phyloP scores from a whole-genome alignment of 2,888 invertebrate genomes.

The Melolontha melolontha region DNA sequence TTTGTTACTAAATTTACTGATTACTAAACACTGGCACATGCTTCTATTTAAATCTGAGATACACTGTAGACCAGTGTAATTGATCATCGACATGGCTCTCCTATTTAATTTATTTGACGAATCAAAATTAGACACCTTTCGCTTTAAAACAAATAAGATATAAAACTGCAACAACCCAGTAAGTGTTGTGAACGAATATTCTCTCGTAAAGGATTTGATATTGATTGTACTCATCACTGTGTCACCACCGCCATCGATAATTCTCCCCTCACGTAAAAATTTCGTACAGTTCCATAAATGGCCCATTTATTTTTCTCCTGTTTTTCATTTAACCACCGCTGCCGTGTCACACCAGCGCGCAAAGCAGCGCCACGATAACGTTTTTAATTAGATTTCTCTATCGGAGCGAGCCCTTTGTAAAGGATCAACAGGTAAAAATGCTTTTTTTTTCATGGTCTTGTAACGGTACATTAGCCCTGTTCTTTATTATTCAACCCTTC shows the following conservation, averaged over 20 bases:
- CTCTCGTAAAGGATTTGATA: no score
- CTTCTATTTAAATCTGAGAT: no score
- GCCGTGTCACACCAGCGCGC: constrained; percentile 12
- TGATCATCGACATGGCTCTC: no score
- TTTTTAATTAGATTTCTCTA: constrained; percentile 41
- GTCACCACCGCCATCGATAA: constrained; percentile 3
- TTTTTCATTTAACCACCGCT: constrained; percentile 20
- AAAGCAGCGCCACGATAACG: constrained; percentile 25
- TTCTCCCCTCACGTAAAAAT: constrained; percentile 1
- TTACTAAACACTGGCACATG: no score
- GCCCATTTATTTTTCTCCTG: constrained; percentile 24
- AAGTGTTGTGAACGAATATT: no score
- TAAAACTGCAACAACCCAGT: no score
- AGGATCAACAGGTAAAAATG: constrained; percentile 39
- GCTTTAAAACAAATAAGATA: no score
- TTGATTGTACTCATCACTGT: no score
- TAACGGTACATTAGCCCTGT: constrained; percentile 40
- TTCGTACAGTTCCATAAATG: constrained; percentile 2
- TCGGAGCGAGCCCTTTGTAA: constrained; percentile 36
- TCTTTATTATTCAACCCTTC: constrained; percentile 41
- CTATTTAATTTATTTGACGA: no score
- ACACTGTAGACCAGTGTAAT: no score
- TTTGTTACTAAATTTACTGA: no score
- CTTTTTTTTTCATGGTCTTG: constrained; percentile 25
- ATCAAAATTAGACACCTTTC: no score